Percentiles rank a stretch among this genome's conserved stretches.
Evolutionary conservation across 2,797 vertebrate genomes (phyloP).

Genomic region (Oophaga sylvatica): DNA sequence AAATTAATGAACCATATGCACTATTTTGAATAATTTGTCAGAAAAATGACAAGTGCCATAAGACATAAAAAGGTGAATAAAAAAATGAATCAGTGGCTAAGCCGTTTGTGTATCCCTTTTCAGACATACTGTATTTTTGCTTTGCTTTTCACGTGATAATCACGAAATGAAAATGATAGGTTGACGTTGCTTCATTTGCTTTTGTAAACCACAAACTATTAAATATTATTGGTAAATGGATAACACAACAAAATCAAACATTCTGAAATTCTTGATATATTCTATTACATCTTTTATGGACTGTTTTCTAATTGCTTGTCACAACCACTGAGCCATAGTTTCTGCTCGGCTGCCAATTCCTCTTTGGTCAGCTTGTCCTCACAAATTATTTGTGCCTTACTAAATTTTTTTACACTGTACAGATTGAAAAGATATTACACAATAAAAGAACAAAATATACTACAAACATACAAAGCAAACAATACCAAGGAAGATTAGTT

Average conservation of each 20-base stretch:
- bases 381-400: conserved; percentile 72
- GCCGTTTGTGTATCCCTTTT: too few species aligned
- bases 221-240: conserved; percentile 20
- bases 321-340: conserved; percentile 70
- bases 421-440: conserved; percentile 71
- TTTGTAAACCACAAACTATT: neutral
- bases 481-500: neutral
- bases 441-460: neutral
- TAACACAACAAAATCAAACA: conserved; percentile 58
- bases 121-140: neutral
- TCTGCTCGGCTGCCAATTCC: conserved; percentile 73
- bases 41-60: too few species aligned
- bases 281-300: conserved; percentile 71
- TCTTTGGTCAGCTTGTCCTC: conserved; percentile 77
- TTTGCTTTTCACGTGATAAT: neutral
- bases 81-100: too few species aligned
- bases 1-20: too few species aligned
- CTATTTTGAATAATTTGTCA: too few species aligned
- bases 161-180: too few species aligned
- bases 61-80: too few species aligned
- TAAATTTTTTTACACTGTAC: conserved; percentile 66
- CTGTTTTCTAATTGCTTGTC: conserved; percentile 77
- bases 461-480: neutral
- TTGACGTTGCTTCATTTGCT: neutral
- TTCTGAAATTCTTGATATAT: conserved; percentile 68